Evolutionary conservation across 1,140 invertebrate species (phyloP), one percentile per base, ranked within the genome.

Genomic region (Heliconius hewitsoni): DNA sequence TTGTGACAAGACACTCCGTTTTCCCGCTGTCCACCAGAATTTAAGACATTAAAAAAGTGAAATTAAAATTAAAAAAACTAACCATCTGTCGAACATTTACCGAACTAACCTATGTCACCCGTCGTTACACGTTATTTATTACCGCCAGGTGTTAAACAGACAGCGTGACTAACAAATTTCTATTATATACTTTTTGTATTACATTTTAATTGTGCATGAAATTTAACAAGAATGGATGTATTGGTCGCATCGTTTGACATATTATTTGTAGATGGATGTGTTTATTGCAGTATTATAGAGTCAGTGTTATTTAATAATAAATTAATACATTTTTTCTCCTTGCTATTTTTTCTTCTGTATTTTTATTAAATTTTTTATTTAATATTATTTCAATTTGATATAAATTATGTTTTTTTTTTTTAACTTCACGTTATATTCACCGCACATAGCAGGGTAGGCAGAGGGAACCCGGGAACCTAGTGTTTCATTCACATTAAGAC

Each of bases 131-230:
- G 60, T 66, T 27, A 66, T 66, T 66, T 66, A 66, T 66, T 66
- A 66, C 23, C 60, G 11, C 60, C 60, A 66, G 60, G 60, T 66
- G 60, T 66, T 66, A 66, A 66, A 57, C 55, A 57, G 60, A 66
- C 60, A 66, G 9, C 60, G 60, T 27, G 60, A 66, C 60, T 16
- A 66, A 66, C 60, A 66, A 66, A 66, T 66, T 30, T 66, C 60
- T 66, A 66, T 66, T 66, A 66, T 66, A 66, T 66, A 66, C 60
- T 27, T 66, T 66, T 66, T 66, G 23, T 66, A 66, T 66, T 27
- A 66, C 60, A 66, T 66, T 27, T 16, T 66, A 66, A 66, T 66
- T 66, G 60, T 66, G 60, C 60, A 23, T 66, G 60, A 66, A 66
- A 66, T 66, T 66, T 66, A 23, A 66, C 8, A 66, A 60, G 57